phyloP scores from a whole-genome alignment of 2,797 vertebrate species.

The Potorous gilbertii region DNA sequence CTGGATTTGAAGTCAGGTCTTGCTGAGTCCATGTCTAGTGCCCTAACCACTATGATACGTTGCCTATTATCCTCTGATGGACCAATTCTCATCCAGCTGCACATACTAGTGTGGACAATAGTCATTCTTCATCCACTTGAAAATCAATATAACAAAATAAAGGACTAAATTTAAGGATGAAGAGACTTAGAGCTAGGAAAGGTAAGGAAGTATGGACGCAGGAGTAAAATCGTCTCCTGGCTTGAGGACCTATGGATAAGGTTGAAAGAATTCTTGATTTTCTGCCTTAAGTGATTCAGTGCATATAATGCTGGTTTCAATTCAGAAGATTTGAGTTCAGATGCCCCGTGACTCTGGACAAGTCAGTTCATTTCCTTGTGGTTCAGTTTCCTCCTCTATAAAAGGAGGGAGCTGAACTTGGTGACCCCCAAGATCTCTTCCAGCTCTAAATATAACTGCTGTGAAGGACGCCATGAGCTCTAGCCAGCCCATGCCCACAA shows the following conservation, averaged over 20 bases:
- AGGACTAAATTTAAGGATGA: background rate
- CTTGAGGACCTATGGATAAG: background rate
- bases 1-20: background rate
- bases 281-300: background rate
- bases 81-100: background rate
- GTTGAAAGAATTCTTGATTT: background rate
- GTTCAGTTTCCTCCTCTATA: background rate
- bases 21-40: background rate
- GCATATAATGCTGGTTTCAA: background rate
- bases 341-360: background rate
- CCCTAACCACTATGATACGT: background rate
- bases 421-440: background rate
- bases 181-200: background rate
- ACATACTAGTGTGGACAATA: background rate
- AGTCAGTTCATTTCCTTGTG: background rate
- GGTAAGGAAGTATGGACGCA: background rate
- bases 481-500: background rate
- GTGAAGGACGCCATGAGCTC: background rate
- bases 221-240: background rate
- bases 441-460: background rate
- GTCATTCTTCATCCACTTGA: background rate
- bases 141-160: background rate
- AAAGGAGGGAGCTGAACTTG: background rate
- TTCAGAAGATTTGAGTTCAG: background rate
- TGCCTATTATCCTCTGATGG: background rate